A percentile compares a stretch with the other conserved stretches of the same genome.
phyloP scores from a whole-genome alignment of 2,113 vertebrate genomes.

The Mesitornis unicolor region DNA sequence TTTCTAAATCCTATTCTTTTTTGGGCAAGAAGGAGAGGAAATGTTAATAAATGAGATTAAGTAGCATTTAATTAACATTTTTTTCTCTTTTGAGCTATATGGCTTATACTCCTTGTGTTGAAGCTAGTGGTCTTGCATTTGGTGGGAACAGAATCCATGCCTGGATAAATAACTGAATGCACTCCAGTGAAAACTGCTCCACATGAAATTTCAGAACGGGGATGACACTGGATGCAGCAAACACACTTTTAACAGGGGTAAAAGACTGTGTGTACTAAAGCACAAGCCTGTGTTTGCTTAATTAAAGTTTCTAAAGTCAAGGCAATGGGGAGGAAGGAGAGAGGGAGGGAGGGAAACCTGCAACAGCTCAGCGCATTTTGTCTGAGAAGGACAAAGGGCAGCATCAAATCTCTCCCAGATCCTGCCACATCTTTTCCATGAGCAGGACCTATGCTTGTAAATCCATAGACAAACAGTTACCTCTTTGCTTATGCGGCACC shows the following conservation, averaged over 20 bases:
- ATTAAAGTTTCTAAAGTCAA: not conserved
- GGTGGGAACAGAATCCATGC: not conserved
- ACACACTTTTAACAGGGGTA: not conserved
- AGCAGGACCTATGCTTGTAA: not conserved
- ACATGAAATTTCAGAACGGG: not conserved
- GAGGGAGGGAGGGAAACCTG: not conserved
- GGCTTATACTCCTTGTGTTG: not conserved
- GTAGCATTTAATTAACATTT: not conserved
- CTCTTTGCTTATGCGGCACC: not conserved
- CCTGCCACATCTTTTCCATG: not conserved
- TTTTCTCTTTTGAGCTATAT: not conserved
- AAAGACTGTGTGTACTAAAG: not conserved
- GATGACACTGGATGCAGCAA: not conserved
- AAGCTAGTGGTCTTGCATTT: not conserved
- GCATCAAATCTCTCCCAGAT: not conserved
- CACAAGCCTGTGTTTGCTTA: not conserved
- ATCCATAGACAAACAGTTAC: not conserved
- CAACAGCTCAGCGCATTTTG: not conserved
- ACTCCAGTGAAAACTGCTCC: not conserved
- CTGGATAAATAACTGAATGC: not conserved
- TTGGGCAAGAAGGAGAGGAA: not conserved
- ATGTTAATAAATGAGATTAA: slow-evolving; percentile 34
- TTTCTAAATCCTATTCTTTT: slow-evolving; percentile 5
- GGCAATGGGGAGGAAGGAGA: not conserved
- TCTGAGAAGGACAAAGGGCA: not conserved